A percentile compares a stretch with the other conserved stretches of the same genome.
These are phyloP conservation scores for Argyrosomus japonicus DNA, from an alignment of 2,113 vertebrate species.

Conservation along the genomic window DNA sequence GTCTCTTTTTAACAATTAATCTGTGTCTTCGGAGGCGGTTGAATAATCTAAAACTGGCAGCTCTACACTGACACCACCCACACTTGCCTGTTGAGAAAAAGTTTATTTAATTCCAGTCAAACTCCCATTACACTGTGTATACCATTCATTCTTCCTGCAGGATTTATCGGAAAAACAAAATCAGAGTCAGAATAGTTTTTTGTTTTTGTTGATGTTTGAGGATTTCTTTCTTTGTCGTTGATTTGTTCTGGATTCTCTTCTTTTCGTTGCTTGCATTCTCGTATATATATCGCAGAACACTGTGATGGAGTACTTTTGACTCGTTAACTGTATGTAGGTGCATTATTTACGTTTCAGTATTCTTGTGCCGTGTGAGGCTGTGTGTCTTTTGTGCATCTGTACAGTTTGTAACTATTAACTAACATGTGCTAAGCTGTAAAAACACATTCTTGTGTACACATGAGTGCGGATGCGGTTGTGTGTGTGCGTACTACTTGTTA, in stretches of 20 bases:
- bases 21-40: neutral
- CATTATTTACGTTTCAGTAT: constrained; percentile 6
- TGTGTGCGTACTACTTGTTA: constrained; percentile 15
- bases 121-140: neutral
- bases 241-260: neutral
- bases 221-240: neutral
- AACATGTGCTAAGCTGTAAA: neutral
- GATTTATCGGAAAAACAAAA: neutral
- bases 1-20: neutral
- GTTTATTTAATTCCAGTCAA: neutral
- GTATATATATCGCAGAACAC: constrained; percentile 9
- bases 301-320: neutral
- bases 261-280: neutral
- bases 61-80: constrained; percentile 9
- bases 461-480: neutral
- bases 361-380: neutral
- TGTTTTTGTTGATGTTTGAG: neutral
- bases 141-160: neutral
- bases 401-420: constrained; percentile 13
- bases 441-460: neutral
- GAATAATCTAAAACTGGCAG: neutral
- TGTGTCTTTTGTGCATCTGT: neutral
- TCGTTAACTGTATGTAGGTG: neutral
- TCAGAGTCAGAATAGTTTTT: neutral
- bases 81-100: neutral